phyloP scores from a whole-genome alignment of 2,888 invertebrate species.

The Xestobium rufovillosum region DNA sequence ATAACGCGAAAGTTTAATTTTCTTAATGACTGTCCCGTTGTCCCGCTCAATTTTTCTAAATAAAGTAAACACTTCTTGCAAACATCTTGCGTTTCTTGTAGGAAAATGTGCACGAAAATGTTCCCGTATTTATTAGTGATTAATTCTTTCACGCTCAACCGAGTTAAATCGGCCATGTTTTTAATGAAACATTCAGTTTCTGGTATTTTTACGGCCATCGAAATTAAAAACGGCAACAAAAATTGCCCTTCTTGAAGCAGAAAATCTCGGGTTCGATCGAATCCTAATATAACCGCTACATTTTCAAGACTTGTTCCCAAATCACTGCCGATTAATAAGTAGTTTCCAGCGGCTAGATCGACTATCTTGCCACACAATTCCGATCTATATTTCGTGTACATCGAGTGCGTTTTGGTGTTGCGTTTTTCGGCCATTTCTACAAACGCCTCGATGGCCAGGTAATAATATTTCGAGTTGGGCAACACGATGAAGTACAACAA shows the following conservation, averaged over 20 bases:
- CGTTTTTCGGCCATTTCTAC: slow-evolving; percentile 51
- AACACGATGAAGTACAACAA: slow-evolving; percentile 57
- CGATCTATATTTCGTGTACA: slow-evolving; percentile 57
- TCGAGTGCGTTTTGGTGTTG: slow-evolving; percentile 48
- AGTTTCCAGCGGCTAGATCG: slow-evolving; percentile 53
- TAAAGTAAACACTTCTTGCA: slow-evolving; percentile 55
- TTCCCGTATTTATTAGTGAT: slow-evolving; percentile 60
- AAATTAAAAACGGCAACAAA: slow-evolving; percentile 56
- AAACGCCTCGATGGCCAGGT: slow-evolving; percentile 51
- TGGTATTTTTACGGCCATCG: slow-evolving; percentile 50
- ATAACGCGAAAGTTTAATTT: slow-evolving; percentile 58
- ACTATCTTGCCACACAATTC: slow-evolving; percentile 51
- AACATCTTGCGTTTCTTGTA: slow-evolving; percentile 53
- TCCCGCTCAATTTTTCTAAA: slow-evolving; percentile 54
- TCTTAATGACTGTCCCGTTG: slow-evolving; percentile 51
- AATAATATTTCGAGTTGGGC: slow-evolving; percentile 50
- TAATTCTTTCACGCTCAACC: slow-evolving; percentile 53
- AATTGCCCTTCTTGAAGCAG: slow-evolving; percentile 62
- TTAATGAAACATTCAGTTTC: slow-evolving; percentile 54
- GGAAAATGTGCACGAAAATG: slow-evolving; percentile 62
- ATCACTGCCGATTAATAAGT: slow-evolving; percentile 48
- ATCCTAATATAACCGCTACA: slow-evolving; percentile 61
- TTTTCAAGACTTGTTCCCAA: slow-evolving; percentile 53
- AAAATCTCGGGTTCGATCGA: slow-evolving; percentile 60
- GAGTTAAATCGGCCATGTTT: slow-evolving; percentile 54